phyloP scores from a whole-genome alignment of 1,140 invertebrate genomes.

The Capitella teleta region DNA sequence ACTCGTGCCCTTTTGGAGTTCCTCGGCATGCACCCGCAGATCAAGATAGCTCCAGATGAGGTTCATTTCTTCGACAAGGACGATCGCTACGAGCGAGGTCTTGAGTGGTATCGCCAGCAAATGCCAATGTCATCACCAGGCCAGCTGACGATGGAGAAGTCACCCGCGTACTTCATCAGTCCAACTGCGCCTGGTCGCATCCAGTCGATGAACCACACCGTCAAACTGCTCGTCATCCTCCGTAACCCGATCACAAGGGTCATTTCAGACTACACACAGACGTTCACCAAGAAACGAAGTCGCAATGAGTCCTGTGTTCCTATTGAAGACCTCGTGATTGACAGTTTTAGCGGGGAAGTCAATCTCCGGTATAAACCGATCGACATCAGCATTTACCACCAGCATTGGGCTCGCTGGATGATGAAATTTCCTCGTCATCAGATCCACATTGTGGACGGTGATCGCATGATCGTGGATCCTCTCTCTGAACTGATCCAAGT shows the following conservation, averaged over 20 bases:
- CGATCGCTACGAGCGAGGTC: constrained; percentile 34
- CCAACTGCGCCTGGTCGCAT: constrained; percentile 2
- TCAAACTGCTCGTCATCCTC: constrained; percentile 71
- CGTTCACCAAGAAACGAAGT: constrained; percentile 20
- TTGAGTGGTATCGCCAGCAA: constrained; percentile 40
- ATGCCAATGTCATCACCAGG: constrained; percentile 31
- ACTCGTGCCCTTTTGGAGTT: constrained; percentile 43
- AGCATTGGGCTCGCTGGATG: constrained; percentile 31
- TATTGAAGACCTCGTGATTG: constrained; percentile 31
- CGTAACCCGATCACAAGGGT: constrained; percentile 81
- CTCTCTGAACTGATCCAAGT: constrained; percentile 26
- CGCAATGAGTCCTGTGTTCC: constrained; percentile 7
- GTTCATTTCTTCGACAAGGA: constrained; percentile 43
- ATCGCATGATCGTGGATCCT: constrained; percentile 29
- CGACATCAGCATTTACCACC: constrained; percentile 34
- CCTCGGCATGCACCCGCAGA: constrained; percentile 38
- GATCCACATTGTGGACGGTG: constrained; percentile 36
- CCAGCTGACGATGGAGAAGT: constrained; percentile 46
- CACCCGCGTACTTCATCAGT: constrained; percentile 43
- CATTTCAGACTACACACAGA: constrained; percentile 84
- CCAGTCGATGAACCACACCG: neutral
- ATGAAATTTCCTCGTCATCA: constrained; percentile 25
- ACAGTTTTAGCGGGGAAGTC: constrained; percentile 22
- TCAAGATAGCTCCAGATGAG: constrained; percentile 28
- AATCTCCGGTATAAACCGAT: constrained; percentile 30